A percentile compares a stretch with the other conserved stretches of the same genome.
These are phyloP conservation scores for Pycnomerus fuliginosus DNA, from an alignment of 2,888 invertebrate genomes.

Conservation along the genomic window DNA sequence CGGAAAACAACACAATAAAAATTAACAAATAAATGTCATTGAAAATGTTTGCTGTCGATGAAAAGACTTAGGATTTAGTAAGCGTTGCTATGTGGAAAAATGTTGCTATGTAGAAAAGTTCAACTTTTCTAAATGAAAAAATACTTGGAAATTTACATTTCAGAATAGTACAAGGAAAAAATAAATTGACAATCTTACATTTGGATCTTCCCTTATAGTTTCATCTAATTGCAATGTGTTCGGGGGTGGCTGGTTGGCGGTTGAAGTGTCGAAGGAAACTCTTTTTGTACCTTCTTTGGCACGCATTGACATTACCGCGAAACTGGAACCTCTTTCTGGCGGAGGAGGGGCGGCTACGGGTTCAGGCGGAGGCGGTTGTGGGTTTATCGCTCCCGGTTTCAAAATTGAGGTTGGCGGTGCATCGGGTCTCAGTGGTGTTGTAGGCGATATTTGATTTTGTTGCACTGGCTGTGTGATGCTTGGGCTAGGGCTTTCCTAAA, in stretches of 20 bases:
- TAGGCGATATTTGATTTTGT: not conserved
- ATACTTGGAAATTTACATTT: too few species aligned
- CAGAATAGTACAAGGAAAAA: too few species aligned
- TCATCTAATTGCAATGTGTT: constrained; percentile 53
- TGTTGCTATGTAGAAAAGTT: too few species aligned
- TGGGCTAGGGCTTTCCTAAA: constrained; percentile 47
- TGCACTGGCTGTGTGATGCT: constrained; percentile 43
- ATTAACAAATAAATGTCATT: constrained; percentile 10
- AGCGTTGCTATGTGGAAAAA: too few species aligned
- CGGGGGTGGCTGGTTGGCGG: constrained; percentile 49
- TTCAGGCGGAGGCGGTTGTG: constrained; percentile 40
- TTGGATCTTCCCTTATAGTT: constrained; percentile 74
- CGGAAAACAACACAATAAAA: too few species aligned
- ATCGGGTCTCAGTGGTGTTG: constrained; percentile 34
- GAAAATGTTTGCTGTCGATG: too few species aligned
- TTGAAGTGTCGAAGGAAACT: constrained; percentile 48
- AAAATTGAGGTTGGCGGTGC: constrained; percentile 47
- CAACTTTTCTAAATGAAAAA: too few species aligned
- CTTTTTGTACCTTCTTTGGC: constrained; percentile 50
- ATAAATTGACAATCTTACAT: too few species aligned
- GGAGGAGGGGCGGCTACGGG: constrained; percentile 65
- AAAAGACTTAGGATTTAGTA: too few species aligned
- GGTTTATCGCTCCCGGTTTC: constrained; percentile 50
- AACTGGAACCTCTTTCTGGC: constrained; percentile 87
- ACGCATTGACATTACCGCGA: constrained; percentile 74